Evolutionary conservation across 2,797 vertebrate species (phyloP), one percentile per base, ranked within the genome.

Genomic region (Tamandua tetradactyla): DNA sequence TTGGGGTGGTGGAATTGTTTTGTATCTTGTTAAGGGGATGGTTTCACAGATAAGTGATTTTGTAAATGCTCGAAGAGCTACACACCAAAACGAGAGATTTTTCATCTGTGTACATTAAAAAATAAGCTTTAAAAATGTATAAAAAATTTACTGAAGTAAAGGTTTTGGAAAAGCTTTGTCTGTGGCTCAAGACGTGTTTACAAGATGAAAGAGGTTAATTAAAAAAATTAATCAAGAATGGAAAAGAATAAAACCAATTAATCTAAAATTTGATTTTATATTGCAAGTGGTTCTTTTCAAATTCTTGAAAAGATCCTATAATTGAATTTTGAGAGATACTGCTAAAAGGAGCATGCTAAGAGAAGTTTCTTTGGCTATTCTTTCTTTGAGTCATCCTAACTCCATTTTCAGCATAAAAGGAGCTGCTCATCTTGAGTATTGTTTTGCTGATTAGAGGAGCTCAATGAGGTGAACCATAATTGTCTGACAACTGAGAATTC

Each of bases 401-500:
- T 93, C 78, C 15, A 52, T 61, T 35, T 86, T 96, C 1, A 14
- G 17, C 8, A 90, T 62, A 44, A 96, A 95, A 40, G 72, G 93
- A 95, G 52, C 87, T 80, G 7, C 25, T 82, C 35, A 3, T 96
- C 69, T 59, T 69, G n/a, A 88, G 61, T 90, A 74, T 80, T 72
- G 78, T 44, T 95, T 66, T 80, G 94, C 85, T 90, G 27, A 52
- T 94, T 71, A 87, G 91, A 95, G 74, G 89, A 91, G 96, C 79
- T 95, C 61, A 94, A 55, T 91, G 55, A 66, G 78, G 80, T 93
- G 49, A 94, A 87, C n/a, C 0, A 30, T 94, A 68, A 69, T 95
- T 97, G 91, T 96, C 68, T 85, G 69, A 32, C 42, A 40, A 93
- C 93, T 95, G 94, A 94, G 25, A 81, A 91, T 96, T 96, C 95